Base-by-base conservation (phyloP, 2,888 invertebrate genomes). In the Pseudeuparius sepicola region DNA sequence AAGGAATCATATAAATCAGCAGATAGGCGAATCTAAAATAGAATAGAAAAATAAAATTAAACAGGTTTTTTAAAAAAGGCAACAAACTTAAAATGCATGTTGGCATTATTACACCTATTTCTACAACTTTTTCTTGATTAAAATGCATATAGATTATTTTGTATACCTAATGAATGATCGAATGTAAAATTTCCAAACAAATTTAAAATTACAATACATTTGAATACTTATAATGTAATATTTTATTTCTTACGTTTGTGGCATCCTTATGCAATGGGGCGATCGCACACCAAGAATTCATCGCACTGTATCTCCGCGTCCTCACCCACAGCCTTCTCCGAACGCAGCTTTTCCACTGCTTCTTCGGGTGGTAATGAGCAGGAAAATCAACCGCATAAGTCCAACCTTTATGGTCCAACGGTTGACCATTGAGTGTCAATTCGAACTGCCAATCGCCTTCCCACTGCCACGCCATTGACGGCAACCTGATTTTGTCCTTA, bases 401-500 rank as follows among this genome's bases (percentile, higher is more conserved):
- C 92, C 92, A 93, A 10, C 90, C 90, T 67, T 90, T 86, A 58
- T 87, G 83, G 53, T 86, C 86, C 40, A 92, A 65, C 3, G 87
- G 82, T 52, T 89, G 84, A 2, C 90, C 90, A 58, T 87, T 82
- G 47, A 50, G 65, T 3, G 82, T 81, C 12, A 85, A 70, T 55
- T 89, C 88, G 36, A 88, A 66, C 50, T 83, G 79, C 92, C 93
- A 93, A 47, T 89, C 88, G 3, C 86, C 86, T 65, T 94, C 93
- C 93, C 93, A 94, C 53, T 88, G 84, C 93, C 93, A 94, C 10
- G 89, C 88, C 78, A 88, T 83, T 1, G 92, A 90, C 4, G 93
- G 93, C 28, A 93, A 63, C 42, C 84, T 69, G 40, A 93, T 86
- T 57, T 77, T 78, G 50, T 85, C 81, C 45, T 85, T 79, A 17